Evolutionary conservation across 1,140 invertebrate species (phyloP), one percentile per base, ranked within the genome.

Genomic region (Bombus pascuorum): DNA sequence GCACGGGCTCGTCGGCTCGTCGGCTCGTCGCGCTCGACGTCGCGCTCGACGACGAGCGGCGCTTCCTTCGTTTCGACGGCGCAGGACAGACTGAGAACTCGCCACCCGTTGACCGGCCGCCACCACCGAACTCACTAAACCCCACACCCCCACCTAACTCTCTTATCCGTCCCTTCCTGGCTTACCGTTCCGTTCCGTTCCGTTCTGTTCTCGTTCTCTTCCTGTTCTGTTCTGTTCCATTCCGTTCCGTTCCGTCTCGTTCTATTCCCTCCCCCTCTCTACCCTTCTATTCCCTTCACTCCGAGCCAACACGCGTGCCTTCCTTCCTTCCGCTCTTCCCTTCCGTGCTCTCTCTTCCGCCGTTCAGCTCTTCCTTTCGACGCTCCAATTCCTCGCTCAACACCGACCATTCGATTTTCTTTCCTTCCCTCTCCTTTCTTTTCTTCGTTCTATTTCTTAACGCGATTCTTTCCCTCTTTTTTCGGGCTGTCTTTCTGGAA

Each of bases 51-150:
- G 87, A 76, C 87, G 88, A 88, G 83, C 88, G 87, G 83, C 88
- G 80, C 82, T 90, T 89, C 87, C 79, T 86, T 81, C 89, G 88
- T 89, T 86, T 85, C 90, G 83, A 89, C 88, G 81, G 88, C 88
- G 88, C 88, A 89, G 84, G 87, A 81, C 87, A 86, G 87, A 89
- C 88, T 89, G 88, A 89, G 74, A 62, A 72, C 71, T 74, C 78
- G 71, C 42, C 83, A 39, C 39, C 77, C 34, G 68, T 22, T 57
- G 25, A 59, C 57, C 77, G 47, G 34, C 53, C 53, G 39, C 44
- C n/a, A 15, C 28, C 65, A 25, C 73, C 81, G 32, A 25, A 44
- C 62, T n/a, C 77, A 4, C 68, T 15, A 34, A 4, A 32, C 25
- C 57, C 34, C 34, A 71, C 32, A 34, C 32, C n/a, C 75, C 53